Base-by-base conservation (phyloP, 35 echinoderm and acorn worm genomes). In the Heliocidaris tuberculata region DNA sequence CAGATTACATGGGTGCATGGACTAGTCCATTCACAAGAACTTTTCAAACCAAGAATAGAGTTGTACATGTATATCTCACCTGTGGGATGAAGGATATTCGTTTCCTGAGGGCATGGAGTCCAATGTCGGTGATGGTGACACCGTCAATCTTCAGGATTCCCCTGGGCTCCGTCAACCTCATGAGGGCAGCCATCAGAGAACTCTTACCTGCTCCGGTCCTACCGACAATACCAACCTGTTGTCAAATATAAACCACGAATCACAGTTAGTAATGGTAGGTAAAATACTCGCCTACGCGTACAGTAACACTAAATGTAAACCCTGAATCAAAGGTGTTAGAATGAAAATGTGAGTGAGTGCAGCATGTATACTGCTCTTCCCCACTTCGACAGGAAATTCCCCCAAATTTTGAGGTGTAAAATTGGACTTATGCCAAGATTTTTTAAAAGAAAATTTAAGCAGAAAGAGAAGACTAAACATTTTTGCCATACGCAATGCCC, bases 201-300 rank as follows among this genome's bases (percentile, higher is more conserved):
- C 97, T 98, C 86, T 98, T 98, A 60, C 97, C 97, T 29, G 97
- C 97, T 10, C 97, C 97, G 2, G 97, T 98, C 21, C 97, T 92
- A 9, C 97, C 97, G 9, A 96, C 97, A 52, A 98, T 94, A 48
- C 97, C 97, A 94, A 98, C 96, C 97, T 98, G 47, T 27, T 85
- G 94, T 15, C 42, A 94, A 85, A 49, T 30, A 47, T 32, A 48
- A 10, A 56, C 52, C 52, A 56, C 2, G 2, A 42, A 93, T 19
- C 11, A 48, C 10, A 24, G 19, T 16, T 19, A 93, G 16, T 94
- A 17, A 9, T 4, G 49, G 21, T 30, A 59, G 27, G 16, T 8
- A 90, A 90, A 49, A 48, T 15, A 16, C 24, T 5, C 16, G 87
- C 87, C 16, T 32, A 90, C n/a, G n/a, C n/a, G n/a, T n/a, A n/a